Base-by-base conservation (phyloP, 2,113 vertebrate species). In the Myiopsitta monachus region DNA sequence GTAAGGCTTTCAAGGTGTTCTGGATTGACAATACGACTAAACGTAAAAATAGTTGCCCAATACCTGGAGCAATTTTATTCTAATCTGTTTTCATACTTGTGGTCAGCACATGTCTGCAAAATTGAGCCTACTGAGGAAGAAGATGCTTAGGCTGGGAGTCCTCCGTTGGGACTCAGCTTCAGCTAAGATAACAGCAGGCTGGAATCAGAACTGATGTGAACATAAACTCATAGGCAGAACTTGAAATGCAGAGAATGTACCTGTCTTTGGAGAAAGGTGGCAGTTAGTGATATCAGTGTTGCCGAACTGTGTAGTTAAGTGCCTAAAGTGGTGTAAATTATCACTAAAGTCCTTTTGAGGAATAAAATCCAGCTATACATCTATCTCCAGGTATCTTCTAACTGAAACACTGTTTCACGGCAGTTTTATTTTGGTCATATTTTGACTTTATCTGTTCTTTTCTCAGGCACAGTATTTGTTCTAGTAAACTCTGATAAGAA, bases 401-500 rank as follows among this genome's bases (percentile, higher is more conserved):
- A 93, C 79, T 38, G 69, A 91, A 93, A 89, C 59, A 39, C 59
- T 90, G 77, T 73, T 87, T 84, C 44, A 46, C 31, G 57, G 86
- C 83, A 82, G 76, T 76, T 95, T 97, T 94, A 95, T 79, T 97
- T 96, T 73, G 57, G 91, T 86, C 72, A 79, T 94, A 92, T 92
- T 94, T 96, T 95, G 83, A 76, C 92, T 94, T 96, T 94, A 95
- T 97, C 92, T 92, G 24, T 57, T 79, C 80, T 89, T 94, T 95
- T 83, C 90, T 96, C 85, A 95, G 91, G 38, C 91, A 91, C 6
- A 2, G 78, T 83, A 95, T 95, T 96, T 88, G 69, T 92, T 94
- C 78, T 90, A 92, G 88, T 94, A 97, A 96, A 94, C 52, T 69
- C 69, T 92, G 94, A 91, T 97, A 96, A 96, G 91, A 79, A 88